A percentile compares a stretch with the other conserved stretches of the same genome.
phyloP scores from a whole-genome alignment of 2,888 invertebrate genomes.

The Hirtodrosophila confusa region DNA sequence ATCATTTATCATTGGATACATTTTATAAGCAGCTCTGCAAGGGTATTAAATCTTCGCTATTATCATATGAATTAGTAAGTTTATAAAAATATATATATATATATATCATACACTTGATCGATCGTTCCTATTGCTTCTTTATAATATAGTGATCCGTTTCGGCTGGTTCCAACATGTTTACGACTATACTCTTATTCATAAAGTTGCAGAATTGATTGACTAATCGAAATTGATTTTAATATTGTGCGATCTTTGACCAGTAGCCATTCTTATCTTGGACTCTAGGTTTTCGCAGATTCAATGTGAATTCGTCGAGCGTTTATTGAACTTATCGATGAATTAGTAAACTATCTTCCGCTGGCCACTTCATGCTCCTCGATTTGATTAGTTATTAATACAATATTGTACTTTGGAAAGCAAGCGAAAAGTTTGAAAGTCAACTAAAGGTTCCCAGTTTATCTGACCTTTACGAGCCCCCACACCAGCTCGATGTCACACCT shows the following conservation, averaged over 20 bases:
- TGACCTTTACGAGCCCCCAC: slow-evolving; percentile 11
- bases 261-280: slow-evolving; percentile 13
- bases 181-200: too few relatives aligned
- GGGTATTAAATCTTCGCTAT: too few relatives aligned
- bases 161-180: too few relatives aligned
- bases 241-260: slow-evolving; percentile 28
- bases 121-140: too few relatives aligned
- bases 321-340: slow-evolving; percentile 24
- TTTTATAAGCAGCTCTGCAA: too few relatives aligned
- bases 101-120: too few relatives aligned
- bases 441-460: slow-evolving; percentile 36
- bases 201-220: too few relatives aligned
- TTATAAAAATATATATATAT: too few relatives aligned
- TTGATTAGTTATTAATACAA: slow-evolving; percentile 34
- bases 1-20: too few relatives aligned
- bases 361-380: slow-evolving; percentile 16
- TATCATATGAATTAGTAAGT: too few relatives aligned
- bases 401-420: slow-evolving; percentile 6
- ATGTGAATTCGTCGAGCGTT: slow-evolving; percentile 7
- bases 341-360: slow-evolving; percentile 16
- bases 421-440: slow-evolving; percentile 66
- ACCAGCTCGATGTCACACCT: neutral
- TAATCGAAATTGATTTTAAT: neutral
- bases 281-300: neutral
- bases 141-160: too few relatives aligned